These are phyloP conservation scores for Nestor notabilis DNA, from an alignment of 2,113 vertebrate species.

Conservation along the genomic window DNA sequence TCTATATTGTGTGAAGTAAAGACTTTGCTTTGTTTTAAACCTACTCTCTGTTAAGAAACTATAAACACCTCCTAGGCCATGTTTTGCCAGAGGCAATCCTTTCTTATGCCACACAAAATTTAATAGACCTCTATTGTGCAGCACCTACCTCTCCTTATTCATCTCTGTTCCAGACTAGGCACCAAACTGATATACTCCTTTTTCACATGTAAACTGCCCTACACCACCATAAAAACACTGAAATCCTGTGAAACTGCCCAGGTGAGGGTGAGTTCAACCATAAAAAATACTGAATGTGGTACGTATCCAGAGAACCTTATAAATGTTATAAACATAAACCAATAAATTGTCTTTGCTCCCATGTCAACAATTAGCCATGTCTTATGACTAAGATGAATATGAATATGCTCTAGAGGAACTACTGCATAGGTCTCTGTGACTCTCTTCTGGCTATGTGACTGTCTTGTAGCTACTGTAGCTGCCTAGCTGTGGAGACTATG, in stretches of 20 bases:
- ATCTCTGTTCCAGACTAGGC: not conserved
- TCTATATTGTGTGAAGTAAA: not conserved
- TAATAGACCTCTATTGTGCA: not conserved
- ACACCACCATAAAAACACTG: not conserved
- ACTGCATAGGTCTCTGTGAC: not conserved
- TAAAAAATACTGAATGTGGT: not conserved
- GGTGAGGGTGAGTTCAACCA: not conserved
- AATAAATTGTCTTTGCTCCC: not conserved
- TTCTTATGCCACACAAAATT: not conserved
- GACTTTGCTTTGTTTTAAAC: constrained; percentile 8
- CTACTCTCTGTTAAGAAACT: not conserved
- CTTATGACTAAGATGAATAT: not conserved
- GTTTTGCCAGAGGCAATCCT: not conserved
- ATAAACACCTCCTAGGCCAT: not conserved
- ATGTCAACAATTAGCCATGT: not conserved
- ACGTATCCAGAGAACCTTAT: not conserved
- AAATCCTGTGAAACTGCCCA: not conserved
- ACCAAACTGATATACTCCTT: not conserved
- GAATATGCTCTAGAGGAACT: not conserved
- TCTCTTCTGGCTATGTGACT: not conserved
- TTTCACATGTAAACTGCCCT: not conserved
- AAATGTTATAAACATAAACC: not conserved
- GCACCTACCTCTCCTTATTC: not conserved
- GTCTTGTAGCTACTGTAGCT: not conserved
- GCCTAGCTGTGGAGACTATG: not conserved